These are phyloP conservation scores for Zaprionus gabonicus DNA, from an alignment of 1,140 invertebrate genomes.

Conservation along the genomic window DNA sequence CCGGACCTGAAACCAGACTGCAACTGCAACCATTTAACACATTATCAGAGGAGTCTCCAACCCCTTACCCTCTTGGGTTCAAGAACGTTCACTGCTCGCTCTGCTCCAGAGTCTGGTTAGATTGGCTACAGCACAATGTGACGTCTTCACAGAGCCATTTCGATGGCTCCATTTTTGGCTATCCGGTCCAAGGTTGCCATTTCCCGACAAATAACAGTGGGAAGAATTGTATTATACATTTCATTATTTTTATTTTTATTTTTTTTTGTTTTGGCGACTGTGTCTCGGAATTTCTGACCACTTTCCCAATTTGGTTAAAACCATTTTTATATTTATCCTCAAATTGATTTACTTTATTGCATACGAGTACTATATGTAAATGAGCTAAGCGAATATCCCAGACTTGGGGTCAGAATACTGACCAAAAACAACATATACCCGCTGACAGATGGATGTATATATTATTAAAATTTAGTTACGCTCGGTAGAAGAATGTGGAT, in stretches of 20 bases:
- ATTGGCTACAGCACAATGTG: constrained; percentile 29
- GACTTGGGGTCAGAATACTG: constrained; percentile 14
- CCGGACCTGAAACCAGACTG: constrained; percentile 20
- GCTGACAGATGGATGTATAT: neutral
- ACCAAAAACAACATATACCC: constrained; percentile 1
- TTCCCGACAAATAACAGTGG: constrained; percentile 52
- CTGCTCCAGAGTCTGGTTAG: neutral
- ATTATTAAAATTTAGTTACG: constrained; percentile 4
- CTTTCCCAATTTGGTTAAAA: constrained; percentile 67
- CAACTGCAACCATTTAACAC: constrained; percentile 64
- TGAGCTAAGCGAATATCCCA: constrained; percentile 33
- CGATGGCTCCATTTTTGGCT: constrained; percentile 44
- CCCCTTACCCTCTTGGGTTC: constrained; percentile 40
- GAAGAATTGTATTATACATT: constrained; percentile 19
- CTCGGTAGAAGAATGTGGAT: neutral
- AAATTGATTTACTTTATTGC: constrained; percentile 77
- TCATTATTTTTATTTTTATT: neutral
- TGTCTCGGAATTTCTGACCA: constrained; percentile 48
- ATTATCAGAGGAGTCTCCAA: neutral
- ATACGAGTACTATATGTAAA: constrained; percentile 72
- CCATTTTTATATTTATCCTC: constrained; percentile 45
- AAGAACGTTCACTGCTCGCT: constrained; percentile 66
- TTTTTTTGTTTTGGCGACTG: neutral
- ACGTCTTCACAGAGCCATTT: constrained; percentile 56
- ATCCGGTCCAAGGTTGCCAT: constrained; percentile 69